Percentiles rank a stretch among this genome's conserved stretches.
Conservation (phyloP, 35 echinoderm and acorn worm species). For the Eucidaris tribuloides region DNA sequence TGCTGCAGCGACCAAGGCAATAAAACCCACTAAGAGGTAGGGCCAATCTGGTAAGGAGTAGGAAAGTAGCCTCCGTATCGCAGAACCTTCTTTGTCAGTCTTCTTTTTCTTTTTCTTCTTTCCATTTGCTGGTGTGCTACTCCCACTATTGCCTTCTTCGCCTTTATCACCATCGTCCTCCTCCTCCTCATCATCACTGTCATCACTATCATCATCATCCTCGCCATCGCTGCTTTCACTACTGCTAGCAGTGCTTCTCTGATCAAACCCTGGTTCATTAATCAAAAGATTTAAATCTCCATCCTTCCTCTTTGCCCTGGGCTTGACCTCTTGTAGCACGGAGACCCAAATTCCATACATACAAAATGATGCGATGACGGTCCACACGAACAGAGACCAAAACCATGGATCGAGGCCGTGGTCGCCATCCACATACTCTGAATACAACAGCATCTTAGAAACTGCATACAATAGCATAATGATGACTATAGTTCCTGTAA, state of each 20-base stretch:
- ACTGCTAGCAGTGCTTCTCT: neutral
- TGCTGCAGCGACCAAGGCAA: constrained; percentile 1
- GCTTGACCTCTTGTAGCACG: neutral
- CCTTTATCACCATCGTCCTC: neutral
- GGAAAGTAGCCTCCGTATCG: neutral
- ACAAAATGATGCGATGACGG: neutral
- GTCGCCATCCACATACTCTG: neutral
- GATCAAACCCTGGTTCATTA: neutral
- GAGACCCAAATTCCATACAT: neutral
- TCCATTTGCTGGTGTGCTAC: neutral
- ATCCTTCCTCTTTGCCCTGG: neutral
- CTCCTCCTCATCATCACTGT: neutral
- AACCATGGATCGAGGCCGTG: neutral
- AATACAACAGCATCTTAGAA: neutral
- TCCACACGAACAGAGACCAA: neutral
- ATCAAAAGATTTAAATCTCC: neutral
- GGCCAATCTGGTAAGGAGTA: constrained; percentile 26
- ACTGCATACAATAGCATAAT: neutral
- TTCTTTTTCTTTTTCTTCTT: neutral
- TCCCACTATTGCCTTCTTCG: neutral
- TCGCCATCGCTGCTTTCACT: neutral
- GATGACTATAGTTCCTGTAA: neutral
- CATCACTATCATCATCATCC: neutral
- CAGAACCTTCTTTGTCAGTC: neutral
- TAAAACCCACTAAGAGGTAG: constrained; percentile 9